Base-by-base conservation (phyloP, 2,797 vertebrate genomes). In the Masticophis lateralis region DNA sequence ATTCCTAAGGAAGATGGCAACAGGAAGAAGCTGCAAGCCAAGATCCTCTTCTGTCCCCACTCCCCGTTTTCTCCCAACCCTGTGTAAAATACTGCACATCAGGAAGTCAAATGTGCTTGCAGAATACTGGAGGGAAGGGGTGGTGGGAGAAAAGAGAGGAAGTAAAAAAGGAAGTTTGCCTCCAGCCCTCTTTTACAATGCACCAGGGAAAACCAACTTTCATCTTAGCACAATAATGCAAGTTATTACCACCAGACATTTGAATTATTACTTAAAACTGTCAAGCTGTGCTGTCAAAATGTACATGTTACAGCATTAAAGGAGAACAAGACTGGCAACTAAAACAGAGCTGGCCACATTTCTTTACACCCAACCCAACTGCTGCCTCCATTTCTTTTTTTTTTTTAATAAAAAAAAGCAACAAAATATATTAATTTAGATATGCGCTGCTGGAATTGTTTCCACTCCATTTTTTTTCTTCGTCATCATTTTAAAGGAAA, bases 261-360 rank as follows among this genome's bases (percentile, higher is more conserved):
- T 95, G 43, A 95, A 94, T 96, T 96, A 97, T 96, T 96, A 97
- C 95, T 97, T 28, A 95, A 93, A 96, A 96, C 97, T 96, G 96
- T 96, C 95, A 97, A 97, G 96, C 97, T 97, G 97, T 97, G 97
- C 97, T 97, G 97, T 97, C 96, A 94, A 96, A 95, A 95, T 93
- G 95, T 79, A 94, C 93, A 95, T 74, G 88, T 94, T 94, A 95
- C 95, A 95, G 94, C 94, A 90, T 96, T 97, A 98, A 98, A 98
- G 97, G 98, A 98, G 98, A 98, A 98, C 98, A 98, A 97, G 98
- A 97, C 97, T 96, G 96, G 96, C 6, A 60, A 91, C 93, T 66
- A 37, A 94, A 22, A 28, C 47, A 91, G 93, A 92, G 92, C 91
- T n/a, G 93, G 93, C 94, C 92, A 25, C 28, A 16, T 94, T 92